Evolutionary conservation across 2,797 vertebrate genomes (phyloP), one percentile per base, ranked within the genome.

Genomic region (Gambelia wislizenii): DNA sequence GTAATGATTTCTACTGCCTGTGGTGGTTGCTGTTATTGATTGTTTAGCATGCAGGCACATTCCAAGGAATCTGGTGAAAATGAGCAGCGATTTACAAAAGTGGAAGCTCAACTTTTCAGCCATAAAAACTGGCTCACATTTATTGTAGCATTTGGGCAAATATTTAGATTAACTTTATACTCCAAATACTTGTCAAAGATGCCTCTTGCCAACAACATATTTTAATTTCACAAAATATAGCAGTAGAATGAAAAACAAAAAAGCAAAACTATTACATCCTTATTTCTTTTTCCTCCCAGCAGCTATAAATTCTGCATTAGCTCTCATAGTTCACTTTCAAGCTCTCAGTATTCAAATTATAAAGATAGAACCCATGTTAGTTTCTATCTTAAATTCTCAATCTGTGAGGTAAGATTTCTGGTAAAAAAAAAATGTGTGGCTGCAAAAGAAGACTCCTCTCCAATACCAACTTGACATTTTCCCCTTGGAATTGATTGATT

Each of bases 101-200:
- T 30, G 42, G 33, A 87, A 95, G 56, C 4, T 30, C 79, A 93
- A 83, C 9, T 78, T 81, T 87, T 79, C 83, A 74, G 87, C 87
- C 81, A 81, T 91, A 74, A 83, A 67, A 82, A 83, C 74, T 36
- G 88, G 80, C 82, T 88, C 67, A 47, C 86, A 67, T 16, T 20
- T 33, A 4, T 54, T 91, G 79, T 61, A 89, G 78, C 78, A 59
- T 86, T 88, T 89, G 78, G 88, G 91, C 88, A 94, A 94, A 93
- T 76, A 92, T 91, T 90, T 86, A 77, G 91, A 92, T 92, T 94
- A 92, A 94, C 92, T 89, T 77, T 84, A 90, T 92, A 83, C 91
- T 93, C 93, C 64, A 91, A 76, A 67, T 36, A 83, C 47, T 54
- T 82, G 56, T 56, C 70, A 85, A 76, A 54, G 30, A 86, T 86